phyloP scores from a whole-genome alignment of 1,140 invertebrate genomes.

The Philopotamus ludificatus region DNA sequence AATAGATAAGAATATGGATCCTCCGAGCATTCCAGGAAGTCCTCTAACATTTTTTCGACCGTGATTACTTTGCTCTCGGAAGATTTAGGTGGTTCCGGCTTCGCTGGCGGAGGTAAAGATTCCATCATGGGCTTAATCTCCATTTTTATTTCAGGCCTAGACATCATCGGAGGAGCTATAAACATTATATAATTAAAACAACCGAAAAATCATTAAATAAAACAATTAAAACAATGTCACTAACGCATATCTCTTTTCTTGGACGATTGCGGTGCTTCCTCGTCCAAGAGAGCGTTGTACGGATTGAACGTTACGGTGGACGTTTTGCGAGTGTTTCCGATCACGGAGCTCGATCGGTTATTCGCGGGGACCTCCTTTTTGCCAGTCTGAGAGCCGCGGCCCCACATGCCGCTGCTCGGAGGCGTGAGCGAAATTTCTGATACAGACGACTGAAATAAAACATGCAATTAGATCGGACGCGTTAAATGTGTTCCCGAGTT shows the following conservation, averaged over 20 bases:
- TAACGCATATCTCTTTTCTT: no score
- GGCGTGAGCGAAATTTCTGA: no score
- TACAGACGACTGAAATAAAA: no score
- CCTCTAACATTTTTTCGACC: not conserved
- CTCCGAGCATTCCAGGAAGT: conserved; percentile 5
- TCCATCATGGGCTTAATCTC: not conserved
- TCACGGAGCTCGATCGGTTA: not conserved
- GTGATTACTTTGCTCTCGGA: no score
- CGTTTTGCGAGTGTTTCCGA: conserved; percentile 11
- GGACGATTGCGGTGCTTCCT: no score
- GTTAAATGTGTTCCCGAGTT: no score
- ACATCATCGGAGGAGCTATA: no score
- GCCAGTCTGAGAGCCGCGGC: conserved; percentile 29
- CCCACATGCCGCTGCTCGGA: conserved; percentile 20
- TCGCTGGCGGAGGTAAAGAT: not conserved
- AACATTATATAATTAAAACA: no score
- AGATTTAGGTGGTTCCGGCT: not conserved
- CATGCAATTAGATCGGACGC: no score
- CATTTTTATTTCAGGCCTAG: not conserved
- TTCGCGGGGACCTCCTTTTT: conserved; percentile 19
- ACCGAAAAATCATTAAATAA: no score
- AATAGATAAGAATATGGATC: conserved; percentile 14
- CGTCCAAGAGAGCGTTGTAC: conserved; percentile 25
- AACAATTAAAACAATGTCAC: no score
- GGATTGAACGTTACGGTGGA: conserved; percentile 29